Base-by-base conservation (phyloP, 2,113 vertebrate genomes). In the Pao palembangensis region DNA sequence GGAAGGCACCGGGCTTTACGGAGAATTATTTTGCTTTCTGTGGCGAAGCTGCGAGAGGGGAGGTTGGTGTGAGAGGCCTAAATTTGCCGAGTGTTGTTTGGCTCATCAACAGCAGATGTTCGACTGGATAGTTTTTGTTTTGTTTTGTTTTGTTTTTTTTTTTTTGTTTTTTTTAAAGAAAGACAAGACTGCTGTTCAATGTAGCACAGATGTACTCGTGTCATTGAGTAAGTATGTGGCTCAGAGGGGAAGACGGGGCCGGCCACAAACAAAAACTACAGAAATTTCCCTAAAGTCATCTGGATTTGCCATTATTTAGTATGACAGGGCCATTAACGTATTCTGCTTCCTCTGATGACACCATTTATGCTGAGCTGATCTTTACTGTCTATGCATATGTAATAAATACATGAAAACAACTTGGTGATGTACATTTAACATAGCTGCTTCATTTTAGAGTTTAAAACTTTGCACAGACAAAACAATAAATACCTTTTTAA, bases 201-300 rank as follows among this genome's bases (percentile, higher is more conserved):
- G 78, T 80, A 80, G 74, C 76, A 72, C 88, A 89, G 88, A 89
- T 88, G 88, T 83, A 84, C 60, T 84, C 80, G 74, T 86, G 79
- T 86, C 86, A 87, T 54, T 77, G 80, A 82, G 85, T 84, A 76
- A 89, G 74, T 88, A 88, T 89, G 85, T 80, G 71, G 64, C 64
- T 73, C 57, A 2, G 15, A 5, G 34, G 16, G 81, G 79, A 75
- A 69, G 43, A 66, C 51, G 55, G 52, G 70, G 73, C 64, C 77
- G 69, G 78, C 73, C 69, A 67, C 72, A 84, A 87, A 82, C 77
- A 84, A 84, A 83, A 51, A 70, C 56, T n/a, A 65, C 67, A 70
- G 69, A 73, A 71, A 31, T 6, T 62, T 69, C 58, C 50, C 48
- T 28, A 71, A 69, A 78, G 56, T 71, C 57, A 67, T 66, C 57